These are phyloP conservation scores for Strigamia transsilvanica DNA, from an alignment of 2,888 invertebrate genomes.

Conservation along the genomic window DNA sequence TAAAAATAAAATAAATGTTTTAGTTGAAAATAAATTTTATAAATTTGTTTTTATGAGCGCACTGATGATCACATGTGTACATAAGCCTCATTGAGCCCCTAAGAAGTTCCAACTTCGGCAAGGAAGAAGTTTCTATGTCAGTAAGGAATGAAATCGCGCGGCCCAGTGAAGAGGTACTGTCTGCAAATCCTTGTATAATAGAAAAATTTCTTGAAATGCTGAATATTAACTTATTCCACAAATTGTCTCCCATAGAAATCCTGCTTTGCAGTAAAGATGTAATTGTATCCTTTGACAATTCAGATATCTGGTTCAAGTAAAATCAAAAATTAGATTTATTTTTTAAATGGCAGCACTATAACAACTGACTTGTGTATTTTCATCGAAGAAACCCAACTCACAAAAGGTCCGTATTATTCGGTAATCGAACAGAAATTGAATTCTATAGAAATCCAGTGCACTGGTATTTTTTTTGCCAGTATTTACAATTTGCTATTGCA, in stretches of 20 bases:
- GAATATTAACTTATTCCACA: background rate
- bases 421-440: background rate
- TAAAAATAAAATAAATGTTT: background rate
- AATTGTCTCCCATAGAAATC: background rate
- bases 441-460: background rate
- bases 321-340: background rate
- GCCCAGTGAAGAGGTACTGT: slow-evolving; percentile 1
- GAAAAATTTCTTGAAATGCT: background rate
- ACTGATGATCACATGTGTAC: slow-evolving; percentile 1
- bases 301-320: background rate
- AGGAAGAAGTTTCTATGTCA: background rate
- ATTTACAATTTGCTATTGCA: background rate
- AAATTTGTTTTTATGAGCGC: background rate
- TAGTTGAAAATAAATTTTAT: background rate
- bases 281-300: background rate
- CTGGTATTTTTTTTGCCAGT: background rate
- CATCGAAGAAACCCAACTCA: slow-evolving; percentile 30
- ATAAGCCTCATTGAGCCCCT: background rate
- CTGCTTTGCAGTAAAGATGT: slow-evolving; percentile 27
- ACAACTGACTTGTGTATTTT: slow-evolving; percentile 9
- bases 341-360: background rate
- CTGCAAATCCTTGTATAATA: slow-evolving; percentile 27
- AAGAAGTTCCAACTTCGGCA: background rate
- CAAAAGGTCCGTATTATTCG: background rate
- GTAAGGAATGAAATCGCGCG: background rate